phyloP scores from a whole-genome alignment of 2,888 invertebrate genomes.

The Stictocephala bisonia region DNA sequence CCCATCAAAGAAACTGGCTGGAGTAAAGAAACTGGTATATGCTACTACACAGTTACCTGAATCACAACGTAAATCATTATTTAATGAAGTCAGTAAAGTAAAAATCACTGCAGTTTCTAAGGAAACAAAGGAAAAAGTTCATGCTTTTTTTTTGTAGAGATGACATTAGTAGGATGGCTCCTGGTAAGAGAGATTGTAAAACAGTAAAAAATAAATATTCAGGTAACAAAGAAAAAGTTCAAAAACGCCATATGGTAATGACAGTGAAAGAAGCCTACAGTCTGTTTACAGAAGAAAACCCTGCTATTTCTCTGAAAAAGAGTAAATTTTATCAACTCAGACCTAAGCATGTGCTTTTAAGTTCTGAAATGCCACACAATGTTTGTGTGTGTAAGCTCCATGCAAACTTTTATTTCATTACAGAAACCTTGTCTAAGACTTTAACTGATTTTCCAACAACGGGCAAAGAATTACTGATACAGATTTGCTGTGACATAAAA shows the following conservation, averaged over 20 bases:
- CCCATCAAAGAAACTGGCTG: constrained; percentile 36
- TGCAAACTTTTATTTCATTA: constrained; percentile 34
- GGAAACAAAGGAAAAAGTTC: constrained; percentile 24
- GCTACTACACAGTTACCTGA: constrained; percentile 31
- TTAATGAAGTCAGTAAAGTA: constrained; percentile 36
- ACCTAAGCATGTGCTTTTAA: constrained; percentile 38
- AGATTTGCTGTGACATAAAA: constrained; percentile 39
- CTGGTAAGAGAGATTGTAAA: constrained; percentile 37
- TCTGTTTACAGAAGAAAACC: constrained; percentile 33
- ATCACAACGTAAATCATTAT: constrained; percentile 19
- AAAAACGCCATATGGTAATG: constrained; percentile 37
- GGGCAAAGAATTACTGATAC: constrained; percentile 30
- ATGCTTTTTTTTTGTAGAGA: constrained; percentile 32
- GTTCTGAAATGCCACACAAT: constrained; percentile 39
- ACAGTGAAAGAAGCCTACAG: constrained; percentile 37
- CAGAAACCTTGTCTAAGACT: constrained; percentile 36
- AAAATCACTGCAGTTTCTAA: constrained; percentile 37
- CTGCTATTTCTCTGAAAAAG: constrained; percentile 38
- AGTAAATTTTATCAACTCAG: constrained; percentile 40
- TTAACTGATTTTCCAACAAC: constrained; percentile 36
- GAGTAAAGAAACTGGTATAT: constrained; percentile 38
- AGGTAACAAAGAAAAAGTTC: constrained; percentile 39
- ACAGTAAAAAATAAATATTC: constrained; percentile 30
- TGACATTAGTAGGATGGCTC: constrained; percentile 36
- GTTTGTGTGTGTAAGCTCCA: constrained; percentile 23